These are phyloP conservation scores for Erannis defoliaria DNA, from an alignment of 2,888 invertebrate genomes.

Conservation along the genomic window DNA sequence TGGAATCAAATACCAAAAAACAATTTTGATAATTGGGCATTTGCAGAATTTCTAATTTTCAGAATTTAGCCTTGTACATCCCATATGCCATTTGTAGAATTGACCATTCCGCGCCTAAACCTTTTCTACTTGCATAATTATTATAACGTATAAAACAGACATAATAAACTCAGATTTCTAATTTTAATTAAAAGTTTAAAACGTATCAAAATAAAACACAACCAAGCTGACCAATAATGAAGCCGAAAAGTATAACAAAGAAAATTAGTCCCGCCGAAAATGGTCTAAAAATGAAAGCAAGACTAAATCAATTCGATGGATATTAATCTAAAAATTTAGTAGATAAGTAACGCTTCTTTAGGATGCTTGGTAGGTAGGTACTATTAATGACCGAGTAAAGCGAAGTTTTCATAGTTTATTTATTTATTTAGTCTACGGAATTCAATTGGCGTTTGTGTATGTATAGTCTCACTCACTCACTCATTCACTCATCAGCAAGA, in stretches of 20 bases:
- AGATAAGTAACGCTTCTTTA: conserved; percentile 1
- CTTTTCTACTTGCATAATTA: not conserved
- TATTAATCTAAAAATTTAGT: not conserved
- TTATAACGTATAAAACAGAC: not conserved
- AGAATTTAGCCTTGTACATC: too few relatives aligned
- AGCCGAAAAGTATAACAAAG: conserved; percentile 24
- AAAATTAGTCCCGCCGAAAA: conserved; percentile 24
- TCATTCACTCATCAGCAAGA: too few relatives aligned
- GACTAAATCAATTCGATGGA: conserved; percentile 18
- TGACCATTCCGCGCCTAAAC: too few relatives aligned
- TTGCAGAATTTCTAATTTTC: too few relatives aligned
- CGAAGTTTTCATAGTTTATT: too few relatives aligned
- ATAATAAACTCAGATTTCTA: not conserved
- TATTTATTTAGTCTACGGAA: too few relatives aligned
- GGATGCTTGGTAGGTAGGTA: not conserved
- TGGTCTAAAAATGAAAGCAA: conserved; percentile 27
- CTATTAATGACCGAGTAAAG: not conserved
- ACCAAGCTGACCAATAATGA: not conserved
- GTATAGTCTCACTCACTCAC: too few relatives aligned
- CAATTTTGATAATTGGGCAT: too few relatives aligned
- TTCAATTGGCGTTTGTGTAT: too few relatives aligned
- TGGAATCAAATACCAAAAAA: too few relatives aligned
- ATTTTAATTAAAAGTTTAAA: conserved; percentile 1
- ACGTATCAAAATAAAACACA: conserved; percentile 2
- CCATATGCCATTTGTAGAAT: too few relatives aligned